Percentiles rank a stretch among this genome's conserved stretches.
Evolutionary conservation across 2,888 invertebrate genomes (phyloP).

Genomic region (Ischnura elegans): DNA sequence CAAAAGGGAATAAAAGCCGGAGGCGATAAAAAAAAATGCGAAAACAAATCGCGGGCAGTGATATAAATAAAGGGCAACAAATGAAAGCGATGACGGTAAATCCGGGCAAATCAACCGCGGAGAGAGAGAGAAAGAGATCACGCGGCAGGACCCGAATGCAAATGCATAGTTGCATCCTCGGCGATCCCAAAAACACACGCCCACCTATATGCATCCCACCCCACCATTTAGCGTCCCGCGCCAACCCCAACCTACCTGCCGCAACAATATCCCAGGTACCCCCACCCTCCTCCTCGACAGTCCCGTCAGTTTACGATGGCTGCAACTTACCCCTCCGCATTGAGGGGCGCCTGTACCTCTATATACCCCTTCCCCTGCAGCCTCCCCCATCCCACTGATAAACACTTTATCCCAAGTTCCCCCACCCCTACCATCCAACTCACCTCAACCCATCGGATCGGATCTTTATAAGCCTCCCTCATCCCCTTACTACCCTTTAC

Average conservation of each 20-base stretch:
- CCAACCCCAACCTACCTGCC: neutral
- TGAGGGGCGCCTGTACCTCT: neutral
- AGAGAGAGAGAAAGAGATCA: neutral
- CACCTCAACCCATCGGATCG: neutral
- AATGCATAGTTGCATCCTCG: neutral
- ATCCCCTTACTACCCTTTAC: neutral
- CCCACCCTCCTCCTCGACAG: neutral
- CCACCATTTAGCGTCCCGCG: neutral
- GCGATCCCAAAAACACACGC: neutral
- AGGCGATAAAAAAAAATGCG: no score
- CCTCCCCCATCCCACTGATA: neutral
- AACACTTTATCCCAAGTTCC: neutral
- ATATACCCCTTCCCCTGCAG: neutral
- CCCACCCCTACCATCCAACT: neutral
- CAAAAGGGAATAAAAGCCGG: neutral
- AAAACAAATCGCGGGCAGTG: neutral
- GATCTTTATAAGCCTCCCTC: neutral
- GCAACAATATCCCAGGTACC: neutral
- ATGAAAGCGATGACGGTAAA: slow-evolving; percentile 52
- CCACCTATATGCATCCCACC: neutral
- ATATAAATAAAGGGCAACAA: slow-evolving; percentile 42
- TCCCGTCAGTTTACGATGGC: neutral
- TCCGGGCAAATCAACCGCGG: slow-evolving; percentile 55
- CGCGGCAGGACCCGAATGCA: neutral
- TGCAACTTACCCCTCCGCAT: neutral